phyloP scores from a whole-genome alignment of 2,797 vertebrate genomes.

The Micromesistius poutassou region DNA sequence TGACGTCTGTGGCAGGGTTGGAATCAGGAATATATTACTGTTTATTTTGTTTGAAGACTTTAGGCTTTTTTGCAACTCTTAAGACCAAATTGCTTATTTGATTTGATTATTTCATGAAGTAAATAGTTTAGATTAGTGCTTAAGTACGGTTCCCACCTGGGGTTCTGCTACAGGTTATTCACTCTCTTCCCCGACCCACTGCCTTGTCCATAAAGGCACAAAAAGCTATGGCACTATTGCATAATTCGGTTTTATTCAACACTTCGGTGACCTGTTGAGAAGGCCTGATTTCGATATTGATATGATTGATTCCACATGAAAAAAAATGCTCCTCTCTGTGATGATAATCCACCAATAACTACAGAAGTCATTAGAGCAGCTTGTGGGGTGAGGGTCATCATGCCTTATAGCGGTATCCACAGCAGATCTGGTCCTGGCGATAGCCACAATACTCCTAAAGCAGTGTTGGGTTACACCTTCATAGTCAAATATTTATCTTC shows the following conservation, averaged over 20 bases:
- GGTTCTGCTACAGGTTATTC: too few species aligned
- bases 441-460: not conserved
- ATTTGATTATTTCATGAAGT: not conserved
- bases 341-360: not conserved
- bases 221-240: too few species aligned
- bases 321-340: not conserved
- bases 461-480: slow-evolving; percentile 35
- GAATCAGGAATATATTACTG: not conserved
- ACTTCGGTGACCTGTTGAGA: not conserved
- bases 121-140: not conserved
- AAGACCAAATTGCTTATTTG: not conserved
- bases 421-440: not conserved
- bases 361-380: not conserved
- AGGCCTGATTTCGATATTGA: not conserved
- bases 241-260: not conserved
- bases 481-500: slow-evolving; percentile 50
- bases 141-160: too few species aligned
- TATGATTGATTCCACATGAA: not conserved
- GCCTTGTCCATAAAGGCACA: not conserved
- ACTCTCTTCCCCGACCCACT: not conserved
- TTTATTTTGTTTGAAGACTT: not conserved
- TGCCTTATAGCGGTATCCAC: not conserved
- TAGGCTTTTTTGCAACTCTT: not conserved
- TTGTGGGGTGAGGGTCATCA: not conserved
- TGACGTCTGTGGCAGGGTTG: not conserved